Evolutionary conservation across 2,888 invertebrate species (phyloP).

Genomic region (Thera obeliscata): DNA sequence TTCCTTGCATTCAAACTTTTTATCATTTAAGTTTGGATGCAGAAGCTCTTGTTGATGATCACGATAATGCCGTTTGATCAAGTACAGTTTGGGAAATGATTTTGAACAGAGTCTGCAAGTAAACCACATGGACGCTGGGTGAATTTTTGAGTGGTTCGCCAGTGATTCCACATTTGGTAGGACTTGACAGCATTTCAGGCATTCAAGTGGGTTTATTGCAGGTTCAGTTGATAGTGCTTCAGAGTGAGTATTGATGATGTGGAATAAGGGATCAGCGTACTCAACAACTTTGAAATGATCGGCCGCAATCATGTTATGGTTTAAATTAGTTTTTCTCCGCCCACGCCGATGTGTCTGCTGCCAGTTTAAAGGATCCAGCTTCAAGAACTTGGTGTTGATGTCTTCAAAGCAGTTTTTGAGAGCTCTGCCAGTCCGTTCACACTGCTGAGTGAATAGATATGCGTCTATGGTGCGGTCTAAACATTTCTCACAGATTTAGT

Average conservation of each 20-base stretch:
- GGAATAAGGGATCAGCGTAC: constrained; percentile 71
- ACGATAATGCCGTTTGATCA: constrained; percentile 60
- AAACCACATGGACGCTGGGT: constrained; percentile 75
- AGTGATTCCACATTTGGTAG: constrained; percentile 62
- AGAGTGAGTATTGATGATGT: constrained; percentile 59
- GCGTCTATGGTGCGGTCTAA: constrained; percentile 62
- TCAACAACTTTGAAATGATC: constrained; percentile 66
- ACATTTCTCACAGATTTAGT: constrained; percentile 70
- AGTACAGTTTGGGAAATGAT: constrained; percentile 64
- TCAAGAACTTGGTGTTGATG: constrained; percentile 67
- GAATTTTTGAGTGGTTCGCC: constrained; percentile 65
- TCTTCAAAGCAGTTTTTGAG: constrained; percentile 72
- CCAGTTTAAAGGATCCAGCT: constrained; percentile 66
- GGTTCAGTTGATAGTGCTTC: constrained; percentile 46
- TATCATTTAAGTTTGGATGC: constrained; percentile 9
- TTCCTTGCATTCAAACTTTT: constrained; percentile 57
- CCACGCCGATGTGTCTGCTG: constrained; percentile 58
- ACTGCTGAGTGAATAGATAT: constrained; percentile 74
- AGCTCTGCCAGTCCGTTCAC: constrained; percentile 69
- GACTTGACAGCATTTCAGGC: constrained; percentile 69
- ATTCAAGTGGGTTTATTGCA: constrained; percentile 60
- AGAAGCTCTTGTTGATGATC: neutral
- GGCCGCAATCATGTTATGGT: constrained; percentile 59
- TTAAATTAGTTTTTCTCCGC: constrained; percentile 65
- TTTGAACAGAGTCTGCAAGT: constrained; percentile 69